Evolutionary conservation across 2,888 invertebrate species (phyloP).

Genomic region (Callimorpha dominula): DNA sequence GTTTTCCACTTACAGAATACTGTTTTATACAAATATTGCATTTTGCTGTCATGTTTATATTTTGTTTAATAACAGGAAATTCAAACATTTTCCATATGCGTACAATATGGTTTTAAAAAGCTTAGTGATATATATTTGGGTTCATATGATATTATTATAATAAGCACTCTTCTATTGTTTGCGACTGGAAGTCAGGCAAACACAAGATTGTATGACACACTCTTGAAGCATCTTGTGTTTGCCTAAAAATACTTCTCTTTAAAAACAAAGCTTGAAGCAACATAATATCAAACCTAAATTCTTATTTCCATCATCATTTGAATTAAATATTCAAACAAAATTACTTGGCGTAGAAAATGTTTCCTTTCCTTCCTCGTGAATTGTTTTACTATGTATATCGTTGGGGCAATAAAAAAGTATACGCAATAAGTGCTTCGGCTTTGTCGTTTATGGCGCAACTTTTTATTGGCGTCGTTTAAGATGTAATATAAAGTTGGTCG

Average conservation of each 20-base stretch:
- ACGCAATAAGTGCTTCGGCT: conserved; percentile 63
- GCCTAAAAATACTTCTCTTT: neutral
- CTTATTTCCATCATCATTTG: conserved; percentile 37
- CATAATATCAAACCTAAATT: conserved; percentile 12
- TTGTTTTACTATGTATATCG: conserved; percentile 58
- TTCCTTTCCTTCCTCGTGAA: conserved; percentile 50
- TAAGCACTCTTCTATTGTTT: neutral
- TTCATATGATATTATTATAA: neutral
- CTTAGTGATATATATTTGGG: neutral
- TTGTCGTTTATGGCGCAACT: conserved; percentile 73
- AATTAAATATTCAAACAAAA: conserved; percentile 57
- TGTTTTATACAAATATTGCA: conserved; percentile 12
- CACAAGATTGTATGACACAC: too few relatives aligned
- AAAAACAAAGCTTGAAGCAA: neutral
- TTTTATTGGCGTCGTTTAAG: conserved; percentile 83
- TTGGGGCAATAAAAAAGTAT: conserved; percentile 62
- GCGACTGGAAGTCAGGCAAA: neutral
- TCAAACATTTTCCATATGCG: neutral
- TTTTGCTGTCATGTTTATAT: neutral
- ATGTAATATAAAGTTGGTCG: conserved; percentile 74
- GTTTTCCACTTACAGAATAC: conserved; percentile 8
- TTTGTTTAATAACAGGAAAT: neutral
- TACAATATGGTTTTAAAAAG: neutral
- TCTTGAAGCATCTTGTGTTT: too few relatives aligned
- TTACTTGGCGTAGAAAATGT: conserved; percentile 39